Evolutionary conservation across 2,888 invertebrate species (phyloP).

Genomic region (Dryococelus australis): DNA sequence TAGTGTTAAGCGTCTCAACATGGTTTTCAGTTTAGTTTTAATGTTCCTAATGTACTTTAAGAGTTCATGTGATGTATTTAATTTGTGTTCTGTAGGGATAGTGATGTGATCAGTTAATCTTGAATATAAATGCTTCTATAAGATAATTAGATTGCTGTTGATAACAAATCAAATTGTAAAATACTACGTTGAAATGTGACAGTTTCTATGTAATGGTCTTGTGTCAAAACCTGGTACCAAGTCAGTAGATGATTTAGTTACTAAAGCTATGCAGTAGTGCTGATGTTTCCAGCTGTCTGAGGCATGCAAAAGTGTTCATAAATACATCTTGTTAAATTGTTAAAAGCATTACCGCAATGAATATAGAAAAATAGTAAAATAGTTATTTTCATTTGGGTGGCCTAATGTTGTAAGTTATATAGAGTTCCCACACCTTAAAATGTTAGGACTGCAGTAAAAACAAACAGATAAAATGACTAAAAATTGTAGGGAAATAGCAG

Average conservation of each 20-base stretch:
- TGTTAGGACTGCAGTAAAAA: background rate
- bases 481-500: background rate
- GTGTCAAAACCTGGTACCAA: background rate
- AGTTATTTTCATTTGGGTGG: background rate
- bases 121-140: background rate
- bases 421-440: background rate
- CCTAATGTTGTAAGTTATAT: background rate
- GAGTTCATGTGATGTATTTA: background rate
- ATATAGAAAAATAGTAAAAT: background rate
- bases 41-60: background rate
- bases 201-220: background rate
- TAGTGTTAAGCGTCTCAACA: background rate
- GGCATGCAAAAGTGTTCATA: conserved; percentile 16
- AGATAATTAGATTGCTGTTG: background rate
- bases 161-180: background rate
- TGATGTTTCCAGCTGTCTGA: background rate
- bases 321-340: background rate
- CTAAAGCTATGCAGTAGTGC: background rate
- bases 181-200: background rate
- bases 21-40: background rate
- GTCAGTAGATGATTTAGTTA: background rate
- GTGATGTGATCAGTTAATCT: background rate
- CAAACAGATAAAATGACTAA: background rate
- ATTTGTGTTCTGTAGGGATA: background rate
- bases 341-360: background rate